These are phyloP conservation scores for Phaedon cochleariae DNA, from an alignment of 2,888 invertebrate genomes.

Conservation along the genomic window DNA sequence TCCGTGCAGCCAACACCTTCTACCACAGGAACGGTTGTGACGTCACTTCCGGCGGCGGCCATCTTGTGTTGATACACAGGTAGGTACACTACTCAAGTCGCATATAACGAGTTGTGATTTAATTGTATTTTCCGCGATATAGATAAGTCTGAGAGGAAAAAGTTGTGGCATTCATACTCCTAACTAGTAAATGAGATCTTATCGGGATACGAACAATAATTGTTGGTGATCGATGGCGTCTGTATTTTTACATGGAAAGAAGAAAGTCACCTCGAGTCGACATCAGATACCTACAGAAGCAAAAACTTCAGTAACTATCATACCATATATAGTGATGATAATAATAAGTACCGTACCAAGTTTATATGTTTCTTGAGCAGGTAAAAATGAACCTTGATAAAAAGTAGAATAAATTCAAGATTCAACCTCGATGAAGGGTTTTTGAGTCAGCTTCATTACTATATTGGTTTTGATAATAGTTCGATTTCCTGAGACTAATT, in stretches of 20 bases:
- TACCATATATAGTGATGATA: not conserved
- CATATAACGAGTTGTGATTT: slow-evolving; percentile 30
- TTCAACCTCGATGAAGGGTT: too few species aligned
- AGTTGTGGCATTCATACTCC: slow-evolving; percentile 25
- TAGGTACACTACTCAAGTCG: slow-evolving; percentile 38
- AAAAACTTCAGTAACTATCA: not conserved
- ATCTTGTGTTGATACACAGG: too few species aligned
- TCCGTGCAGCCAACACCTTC: too few species aligned
- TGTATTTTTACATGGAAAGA: slow-evolving; percentile 10
- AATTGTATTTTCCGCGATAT: slow-evolving; percentile 31
- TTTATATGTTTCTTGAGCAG: too few species aligned
- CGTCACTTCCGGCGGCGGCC: too few species aligned
- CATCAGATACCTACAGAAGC: not conserved
- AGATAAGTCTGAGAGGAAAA: slow-evolving; percentile 25
- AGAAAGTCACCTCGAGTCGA: not conserved
- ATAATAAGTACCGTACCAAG: not conserved
- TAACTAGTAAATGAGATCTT: slow-evolving; percentile 26
- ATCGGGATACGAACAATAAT: slow-evolving; percentile 14
- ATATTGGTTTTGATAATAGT: too few species aligned
- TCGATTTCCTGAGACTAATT: too few species aligned
- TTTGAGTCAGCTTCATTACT: too few species aligned
- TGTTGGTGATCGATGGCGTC: slow-evolving; percentile 24
- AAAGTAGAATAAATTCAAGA: too few species aligned
- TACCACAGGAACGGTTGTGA: too few species aligned
- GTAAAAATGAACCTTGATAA: too few species aligned